Percentiles rank a stretch among this genome's conserved stretches.
Conservation (phyloP, 2,797 vertebrate species). For the Rhinogobio ventralis region DNA sequence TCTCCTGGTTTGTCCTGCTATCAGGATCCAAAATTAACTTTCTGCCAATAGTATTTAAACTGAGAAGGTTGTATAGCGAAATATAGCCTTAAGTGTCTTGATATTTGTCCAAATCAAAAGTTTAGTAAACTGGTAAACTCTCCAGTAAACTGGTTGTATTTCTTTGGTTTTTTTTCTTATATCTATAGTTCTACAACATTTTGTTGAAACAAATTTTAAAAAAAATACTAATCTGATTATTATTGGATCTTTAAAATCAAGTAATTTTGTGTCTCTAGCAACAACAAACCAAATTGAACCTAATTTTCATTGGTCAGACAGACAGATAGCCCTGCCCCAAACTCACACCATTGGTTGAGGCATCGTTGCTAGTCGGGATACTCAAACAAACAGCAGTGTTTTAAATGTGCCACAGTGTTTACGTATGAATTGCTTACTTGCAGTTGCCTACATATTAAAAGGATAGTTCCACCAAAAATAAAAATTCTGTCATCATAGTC, state of each 20-base stretch:
- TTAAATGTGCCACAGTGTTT: background rate
- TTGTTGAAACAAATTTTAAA: too few relatives aligned
- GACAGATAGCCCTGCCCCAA: background rate
- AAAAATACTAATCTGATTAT: background rate
- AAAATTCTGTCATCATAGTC: too few relatives aligned
- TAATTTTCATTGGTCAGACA: background rate
- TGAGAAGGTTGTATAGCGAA: background rate
- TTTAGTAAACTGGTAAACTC: too few relatives aligned
- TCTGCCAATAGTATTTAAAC: background rate
- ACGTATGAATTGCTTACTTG: background rate
- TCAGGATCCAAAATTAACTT: background rate
- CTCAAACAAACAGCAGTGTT: background rate
- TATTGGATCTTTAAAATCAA: background rate
- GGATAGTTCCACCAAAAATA: too few relatives aligned
- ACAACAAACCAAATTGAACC: background rate
- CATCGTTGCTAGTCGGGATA: background rate
- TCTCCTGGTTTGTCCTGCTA: background rate
- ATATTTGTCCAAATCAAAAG: background rate
- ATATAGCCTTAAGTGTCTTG: background rate
- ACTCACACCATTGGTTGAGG: background rate
- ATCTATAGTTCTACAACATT: too few relatives aligned
- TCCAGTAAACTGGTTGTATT: background rate
- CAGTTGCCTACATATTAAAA: background rate
- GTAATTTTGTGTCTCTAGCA: background rate
- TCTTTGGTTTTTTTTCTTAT: background rate